A percentile compares a stretch with the other conserved stretches of the same genome.
These are phyloP conservation scores for Zonotrichia albicollis DNA, from an alignment of 2,797 vertebrate species.

Conservation along the genomic window DNA sequence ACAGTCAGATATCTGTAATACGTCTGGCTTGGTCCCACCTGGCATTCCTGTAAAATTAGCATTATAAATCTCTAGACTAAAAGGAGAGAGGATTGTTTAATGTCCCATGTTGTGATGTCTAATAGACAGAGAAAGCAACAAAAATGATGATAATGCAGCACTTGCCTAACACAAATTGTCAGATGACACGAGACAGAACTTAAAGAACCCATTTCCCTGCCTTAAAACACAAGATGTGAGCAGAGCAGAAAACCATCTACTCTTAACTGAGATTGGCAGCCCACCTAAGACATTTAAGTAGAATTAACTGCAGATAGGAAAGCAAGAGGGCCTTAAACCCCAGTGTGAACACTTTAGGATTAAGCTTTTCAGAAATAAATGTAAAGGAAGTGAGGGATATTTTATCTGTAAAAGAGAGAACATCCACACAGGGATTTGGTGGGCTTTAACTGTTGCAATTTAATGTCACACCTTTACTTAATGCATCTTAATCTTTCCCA, in stretches of 20 bases:
- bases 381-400: slow-evolving; percentile 3
- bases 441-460: slow-evolving; percentile 28
- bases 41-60: not conserved
- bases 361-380: slow-evolving; percentile 20
- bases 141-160: not conserved
- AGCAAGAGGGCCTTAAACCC: slow-evolving; percentile 26
- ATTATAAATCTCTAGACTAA: slow-evolving; percentile 38
- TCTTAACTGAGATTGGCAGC: slow-evolving; percentile 7
- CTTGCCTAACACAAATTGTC: slow-evolving; percentile 14
- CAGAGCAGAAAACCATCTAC: not conserved
- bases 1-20: not conserved
- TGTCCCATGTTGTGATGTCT: slow-evolving; percentile 14
- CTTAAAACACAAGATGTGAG: slow-evolving; percentile 3
- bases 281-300: slow-evolving; percentile 4
- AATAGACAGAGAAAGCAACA: slow-evolving; percentile 37
- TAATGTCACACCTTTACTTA: slow-evolving; percentile 48
- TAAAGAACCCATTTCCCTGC: not conserved
- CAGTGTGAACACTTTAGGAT: not conserved
- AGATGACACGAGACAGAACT: slow-evolving; percentile 23
- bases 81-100: slow-evolving; percentile 35
- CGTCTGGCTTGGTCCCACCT: not conserved
- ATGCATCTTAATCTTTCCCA: slow-evolving; percentile 44
- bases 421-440: slow-evolving; percentile 28
- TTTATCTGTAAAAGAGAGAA: slow-evolving; percentile 11
- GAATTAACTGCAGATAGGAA: slow-evolving; percentile 25